phyloP scores from a whole-genome alignment of 1,140 invertebrate species.

The Halictus rubicundus region DNA sequence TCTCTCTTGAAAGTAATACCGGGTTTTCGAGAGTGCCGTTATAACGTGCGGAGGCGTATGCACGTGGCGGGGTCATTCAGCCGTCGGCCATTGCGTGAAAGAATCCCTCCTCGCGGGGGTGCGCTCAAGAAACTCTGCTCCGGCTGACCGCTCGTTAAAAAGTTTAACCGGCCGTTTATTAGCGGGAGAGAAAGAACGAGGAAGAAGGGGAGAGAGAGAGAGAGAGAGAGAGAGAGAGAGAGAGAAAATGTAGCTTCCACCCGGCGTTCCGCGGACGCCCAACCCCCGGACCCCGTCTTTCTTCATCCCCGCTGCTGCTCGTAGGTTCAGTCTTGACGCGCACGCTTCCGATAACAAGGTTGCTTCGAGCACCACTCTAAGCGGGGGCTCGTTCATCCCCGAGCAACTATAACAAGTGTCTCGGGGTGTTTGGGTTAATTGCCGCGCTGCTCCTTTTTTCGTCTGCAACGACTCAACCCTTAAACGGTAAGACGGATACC shows the following conservation, averaged over 20 bases:
- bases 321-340: slow-evolving; percentile 48
- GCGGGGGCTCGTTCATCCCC: neutral
- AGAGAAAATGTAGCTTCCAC: slow-evolving; percentile 52
- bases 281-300: neutral
- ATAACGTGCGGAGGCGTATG: slow-evolving; percentile 39
- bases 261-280: slow-evolving; percentile 10
- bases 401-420: slow-evolving; percentile 37
- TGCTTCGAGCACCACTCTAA: slow-evolving; percentile 27
- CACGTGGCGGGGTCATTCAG: slow-evolving; percentile 52
- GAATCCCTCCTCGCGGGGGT: slow-evolving; percentile 44
- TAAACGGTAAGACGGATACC: too few species aligned
- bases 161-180: slow-evolving; percentile 67
- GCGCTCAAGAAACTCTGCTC: slow-evolving; percentile 43
- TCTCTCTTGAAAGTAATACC: slow-evolving; percentile 17
- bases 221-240: neutral
- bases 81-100: slow-evolving; percentile 56
- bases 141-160: slow-evolving; percentile 67
- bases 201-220: neutral
- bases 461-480: neutral
- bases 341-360: slow-evolving; percentile 51
- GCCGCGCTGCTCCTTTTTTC: slow-evolving; percentile 6
- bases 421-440: slow-evolving; percentile 45
- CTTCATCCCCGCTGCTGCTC: slow-evolving; percentile 12
- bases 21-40: slow-evolving; percentile 39
- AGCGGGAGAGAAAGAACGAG: slow-evolving; percentile 23